Evolutionary conservation across 35 echinoderm and acorn worm species (phyloP).

Genomic region (Diadema setosum): DNA sequence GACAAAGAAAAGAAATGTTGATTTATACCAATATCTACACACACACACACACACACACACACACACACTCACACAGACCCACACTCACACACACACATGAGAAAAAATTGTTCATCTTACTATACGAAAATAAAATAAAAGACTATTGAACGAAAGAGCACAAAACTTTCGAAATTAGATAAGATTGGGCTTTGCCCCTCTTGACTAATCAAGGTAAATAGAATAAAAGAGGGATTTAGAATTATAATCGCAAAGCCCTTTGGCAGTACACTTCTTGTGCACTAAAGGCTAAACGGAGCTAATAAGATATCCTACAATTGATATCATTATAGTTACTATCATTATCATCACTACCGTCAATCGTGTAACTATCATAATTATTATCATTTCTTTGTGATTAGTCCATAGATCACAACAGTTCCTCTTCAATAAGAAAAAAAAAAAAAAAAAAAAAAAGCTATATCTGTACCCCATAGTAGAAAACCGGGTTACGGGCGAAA

Average conservation of each 20-base stretch:
- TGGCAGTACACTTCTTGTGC: too few species aligned
- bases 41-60: neutral
- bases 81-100: too few species aligned
- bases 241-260: too few species aligned
- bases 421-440: neutral
- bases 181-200: too few species aligned
- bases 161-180: neutral
- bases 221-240: too few species aligned
- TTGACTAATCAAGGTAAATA: too few species aligned
- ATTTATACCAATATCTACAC: neutral
- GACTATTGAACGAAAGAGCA: neutral
- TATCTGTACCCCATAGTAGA: constrained; percentile 51
- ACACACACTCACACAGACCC: neutral
- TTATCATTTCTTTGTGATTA: neutral
- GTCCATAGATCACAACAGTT: too few species aligned
- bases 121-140: neutral
- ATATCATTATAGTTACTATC: too few species aligned
- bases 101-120: neutral
- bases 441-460: neutral
- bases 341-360: too few species aligned
- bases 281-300: neutral
- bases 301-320: too few species aligned
- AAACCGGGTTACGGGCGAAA: constrained; percentile 54
- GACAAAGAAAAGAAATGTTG: neutral
- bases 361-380: neutral